A percentile compares a stretch with the other conserved stretches of the same genome.
Evolutionary conservation across 2,797 vertebrate species (phyloP).

Genomic region (Sparus aurata): DNA sequence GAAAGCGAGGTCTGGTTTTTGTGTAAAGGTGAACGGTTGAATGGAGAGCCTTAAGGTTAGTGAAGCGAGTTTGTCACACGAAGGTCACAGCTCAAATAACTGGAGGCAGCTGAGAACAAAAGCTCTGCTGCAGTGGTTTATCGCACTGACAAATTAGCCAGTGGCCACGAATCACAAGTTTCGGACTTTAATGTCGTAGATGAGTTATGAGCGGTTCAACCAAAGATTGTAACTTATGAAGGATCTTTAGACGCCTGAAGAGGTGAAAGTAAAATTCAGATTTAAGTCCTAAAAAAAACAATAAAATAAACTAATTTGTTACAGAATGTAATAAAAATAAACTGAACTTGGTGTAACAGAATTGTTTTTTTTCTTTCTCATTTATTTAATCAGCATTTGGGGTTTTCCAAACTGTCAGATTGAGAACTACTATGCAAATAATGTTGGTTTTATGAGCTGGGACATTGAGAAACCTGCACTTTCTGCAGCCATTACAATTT

Average conservation of each 20-base stretch:
- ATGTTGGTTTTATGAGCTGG: background rate
- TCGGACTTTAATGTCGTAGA: background rate
- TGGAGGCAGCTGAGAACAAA: constrained; percentile 23
- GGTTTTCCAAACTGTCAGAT: background rate
- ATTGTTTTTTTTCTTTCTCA: background rate
- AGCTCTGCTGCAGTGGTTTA: background rate
- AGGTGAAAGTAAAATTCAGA: background rate
- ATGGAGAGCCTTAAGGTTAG: constrained; percentile 53
- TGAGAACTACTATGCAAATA: background rate
- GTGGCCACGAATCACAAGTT: background rate
- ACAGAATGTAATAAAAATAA: too few relatives aligned
- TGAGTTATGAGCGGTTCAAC: background rate
- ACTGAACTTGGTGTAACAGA: too few relatives aligned
- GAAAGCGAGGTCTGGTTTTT: constrained; percentile 34
- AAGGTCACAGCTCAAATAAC: constrained; percentile 58
- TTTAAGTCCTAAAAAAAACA: background rate
- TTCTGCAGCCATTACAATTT: background rate
- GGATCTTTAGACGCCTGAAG: background rate
- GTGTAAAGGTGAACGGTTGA: constrained; percentile 57
- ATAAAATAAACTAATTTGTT: background rate
- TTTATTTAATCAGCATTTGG: background rate
- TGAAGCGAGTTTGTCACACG: constrained; percentile 46
- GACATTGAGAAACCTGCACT: background rate
- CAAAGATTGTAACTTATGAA: background rate
- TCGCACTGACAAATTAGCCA: background rate